These are phyloP conservation scores for Phoenicopterus ruber DNA, from an alignment of 2,113 vertebrate genomes.

Conservation along the genomic window DNA sequence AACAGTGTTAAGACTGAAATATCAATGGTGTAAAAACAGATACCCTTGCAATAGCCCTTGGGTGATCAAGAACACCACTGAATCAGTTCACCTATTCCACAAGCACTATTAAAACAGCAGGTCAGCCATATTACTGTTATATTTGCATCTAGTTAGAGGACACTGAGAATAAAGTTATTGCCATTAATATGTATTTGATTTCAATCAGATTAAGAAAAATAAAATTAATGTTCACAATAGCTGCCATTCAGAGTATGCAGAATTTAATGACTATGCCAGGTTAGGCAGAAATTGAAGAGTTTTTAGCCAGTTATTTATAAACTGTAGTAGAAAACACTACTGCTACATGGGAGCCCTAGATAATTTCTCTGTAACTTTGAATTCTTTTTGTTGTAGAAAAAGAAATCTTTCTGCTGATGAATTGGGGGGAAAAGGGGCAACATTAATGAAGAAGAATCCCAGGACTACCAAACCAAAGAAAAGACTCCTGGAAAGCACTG, in stretches of 20 bases:
- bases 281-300: neutral
- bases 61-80: neutral
- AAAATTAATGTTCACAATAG: neutral
- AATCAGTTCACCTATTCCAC: neutral
- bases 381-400: neutral
- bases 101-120: neutral
- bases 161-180: neutral
- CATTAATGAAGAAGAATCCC: neutral
- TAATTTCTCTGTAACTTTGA: neutral
- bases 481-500: neutral
- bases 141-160: neutral
- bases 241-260: neutral
- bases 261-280: neutral
- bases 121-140: neutral
- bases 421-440: accelerated
- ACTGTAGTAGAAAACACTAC: neutral
- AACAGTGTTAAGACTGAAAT: neutral
- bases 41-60: neutral
- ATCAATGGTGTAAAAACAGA: neutral
- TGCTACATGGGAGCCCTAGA: neutral
- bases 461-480: neutral
- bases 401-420: neutral
- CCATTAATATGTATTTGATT: neutral
- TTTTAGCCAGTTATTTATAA: neutral
- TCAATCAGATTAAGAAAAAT: neutral